These are phyloP conservation scores for Amphipyra tragopoginis DNA, from an alignment of 2,888 invertebrate species.

Conservation along the genomic window DNA sequence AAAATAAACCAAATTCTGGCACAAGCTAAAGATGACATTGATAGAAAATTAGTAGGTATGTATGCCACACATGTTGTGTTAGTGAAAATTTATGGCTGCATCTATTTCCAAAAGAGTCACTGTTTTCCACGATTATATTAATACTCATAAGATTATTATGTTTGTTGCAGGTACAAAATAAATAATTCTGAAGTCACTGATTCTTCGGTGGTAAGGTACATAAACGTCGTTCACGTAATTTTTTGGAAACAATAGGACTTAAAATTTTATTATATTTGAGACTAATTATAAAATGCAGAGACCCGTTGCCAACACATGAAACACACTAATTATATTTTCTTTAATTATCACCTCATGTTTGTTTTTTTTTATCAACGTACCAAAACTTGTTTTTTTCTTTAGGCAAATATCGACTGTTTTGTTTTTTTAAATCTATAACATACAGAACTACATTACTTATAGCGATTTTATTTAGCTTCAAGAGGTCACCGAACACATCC, in stretches of 20 bases:
- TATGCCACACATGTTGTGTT: slow-evolving; percentile 46
- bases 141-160: slow-evolving; percentile 16
- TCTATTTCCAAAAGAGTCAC: slow-evolving; percentile 23
- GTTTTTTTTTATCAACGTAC: not conserved
- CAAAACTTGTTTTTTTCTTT: slow-evolving; percentile 19
- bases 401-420: not conserved
- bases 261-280: not conserved
- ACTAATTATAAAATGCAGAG: slow-evolving; percentile 16
- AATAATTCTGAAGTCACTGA: slow-evolving; percentile 26
- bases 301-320: slow-evolving; percentile 53
- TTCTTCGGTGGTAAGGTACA: slow-evolving; percentile 24
- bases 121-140: slow-evolving; percentile 12
- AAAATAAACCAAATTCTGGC: slow-evolving; percentile 7
- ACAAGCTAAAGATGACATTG: slow-evolving; percentile 6
- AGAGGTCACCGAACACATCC: slow-evolving; percentile 61
- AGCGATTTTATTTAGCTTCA: slow-evolving; percentile 40
- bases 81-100: slow-evolving; percentile 6
- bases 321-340: slow-evolving; percentile 44
- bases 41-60: slow-evolving; percentile 28
- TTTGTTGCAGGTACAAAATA: slow-evolving; percentile 53
- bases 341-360: slow-evolving; percentile 31
- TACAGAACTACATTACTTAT: slow-evolving; percentile 40
- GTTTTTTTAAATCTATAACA: slow-evolving; percentile 11
- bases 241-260: not conserved
- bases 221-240: slow-evolving; percentile 27